Base-by-base conservation (phyloP, 2,888 invertebrate genomes). In the Plagodis pulveraria region DNA sequence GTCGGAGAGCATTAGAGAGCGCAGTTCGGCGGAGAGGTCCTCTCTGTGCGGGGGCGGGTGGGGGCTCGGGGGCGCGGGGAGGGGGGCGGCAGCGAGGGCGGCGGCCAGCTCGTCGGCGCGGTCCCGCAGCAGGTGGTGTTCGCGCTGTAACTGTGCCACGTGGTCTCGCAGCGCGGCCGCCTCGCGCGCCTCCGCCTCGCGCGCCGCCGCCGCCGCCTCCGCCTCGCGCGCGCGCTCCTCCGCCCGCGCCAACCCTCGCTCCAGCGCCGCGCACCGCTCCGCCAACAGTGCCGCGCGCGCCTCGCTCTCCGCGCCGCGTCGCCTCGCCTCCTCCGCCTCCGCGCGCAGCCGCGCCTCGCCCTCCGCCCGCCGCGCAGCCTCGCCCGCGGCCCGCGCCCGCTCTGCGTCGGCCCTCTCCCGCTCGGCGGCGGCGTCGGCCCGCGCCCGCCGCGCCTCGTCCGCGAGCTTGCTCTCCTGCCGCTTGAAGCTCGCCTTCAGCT, bases 381-480 rank as follows among this genome's bases (percentile, higher is more conserved):
- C 95, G 7, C 92, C 87, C 73, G 97, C 96, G 4, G 97, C 89
- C 0, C 91, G 84, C 71, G 93, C 80, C 74, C 95, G 92, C 53
- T 94, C 91, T 35, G 88, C 87, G 2, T 94, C 89, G 68, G 95
- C 93, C 46, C 95, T 95, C 73, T 98, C 98, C 38, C 96, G 95
- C 78, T 98, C 98, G 12, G 91, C 88, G 2, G 94, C 93, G 67
- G 95, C 92, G 62, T 97, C 96, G 46, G 94, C 91, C 6, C 96
- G 95, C 9, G 97, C 83, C 45, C 95, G 95, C 61, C 96, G 95
- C 7, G 96, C 86, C 60, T 96, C 95, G 65, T 97, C 98, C 0
- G 95, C 93, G 78, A 97, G 97, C 59, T 96, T 94, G 61, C 94
- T 94, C 78, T 98, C 98, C 22, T 97, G 84, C 47, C 95, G 89